These are phyloP conservation scores for Drosophila fuyamai DNA, from an alignment of 1,140 invertebrate genomes.

Conservation along the genomic window DNA sequence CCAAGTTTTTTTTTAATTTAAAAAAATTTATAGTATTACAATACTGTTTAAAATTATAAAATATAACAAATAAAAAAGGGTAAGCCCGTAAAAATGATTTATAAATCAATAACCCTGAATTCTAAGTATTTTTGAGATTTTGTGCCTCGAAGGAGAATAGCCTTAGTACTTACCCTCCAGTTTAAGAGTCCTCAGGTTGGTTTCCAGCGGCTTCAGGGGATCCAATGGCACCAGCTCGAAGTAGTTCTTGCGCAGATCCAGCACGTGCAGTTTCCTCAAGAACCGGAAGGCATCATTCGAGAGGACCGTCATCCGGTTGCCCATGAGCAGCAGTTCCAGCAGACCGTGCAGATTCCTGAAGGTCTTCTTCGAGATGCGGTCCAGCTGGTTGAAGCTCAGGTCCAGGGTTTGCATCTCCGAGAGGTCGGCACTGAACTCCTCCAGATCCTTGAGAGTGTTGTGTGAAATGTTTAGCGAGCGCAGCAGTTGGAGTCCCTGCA, in stretches of 20 bases:
- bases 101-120: too few species aligned
- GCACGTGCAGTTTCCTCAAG: slow-evolving; percentile 91
- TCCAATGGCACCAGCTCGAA: slow-evolving; percentile 92
- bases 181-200: slow-evolving; percentile 90
- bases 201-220: slow-evolving; percentile 91
- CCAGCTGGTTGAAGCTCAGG: slow-evolving; percentile 93
- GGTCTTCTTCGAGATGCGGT: slow-evolving; percentile 90
- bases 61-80: too few species aligned
- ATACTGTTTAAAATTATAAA: too few species aligned
- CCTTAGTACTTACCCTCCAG: slow-evolving; percentile 89
- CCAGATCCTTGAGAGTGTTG: slow-evolving; percentile 92
- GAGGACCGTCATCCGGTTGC: slow-evolving; percentile 92
- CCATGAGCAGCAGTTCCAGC: slow-evolving; percentile 91
- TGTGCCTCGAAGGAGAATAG: too few species aligned
- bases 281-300: slow-evolving; percentile 92
- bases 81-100: too few species aligned
- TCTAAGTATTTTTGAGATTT: too few species aligned
- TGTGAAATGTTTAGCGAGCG: slow-evolving; percentile 92
- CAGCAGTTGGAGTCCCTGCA: slow-evolving; percentile 91
- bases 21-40: too few species aligned
- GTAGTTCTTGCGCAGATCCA: slow-evolving; percentile 94
- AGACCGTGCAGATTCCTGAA: slow-evolving; percentile 91
- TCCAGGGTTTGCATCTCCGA: slow-evolving; percentile 91
- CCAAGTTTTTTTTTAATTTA: too few species aligned
- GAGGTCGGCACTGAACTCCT: slow-evolving; percentile 92